Base-by-base conservation (phyloP, 2,888 invertebrate species). In the Bombylius discolor region DNA sequence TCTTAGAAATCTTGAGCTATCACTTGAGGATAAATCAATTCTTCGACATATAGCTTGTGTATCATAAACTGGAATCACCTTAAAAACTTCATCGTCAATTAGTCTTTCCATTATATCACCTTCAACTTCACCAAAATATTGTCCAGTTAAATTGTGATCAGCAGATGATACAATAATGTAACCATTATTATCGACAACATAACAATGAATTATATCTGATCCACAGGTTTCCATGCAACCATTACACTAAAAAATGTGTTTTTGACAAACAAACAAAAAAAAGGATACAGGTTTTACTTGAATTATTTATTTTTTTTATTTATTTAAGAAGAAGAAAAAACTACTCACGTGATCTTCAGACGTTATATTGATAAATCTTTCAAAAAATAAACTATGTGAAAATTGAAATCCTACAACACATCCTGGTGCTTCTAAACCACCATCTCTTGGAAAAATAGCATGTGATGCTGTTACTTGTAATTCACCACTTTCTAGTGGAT, bases 321-420 rank as follows among this genome's bases (percentile, higher is more conserved):
- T 23, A 2, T 23, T 23, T 1, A 23, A 23, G 1, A 23, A 23
- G n/a, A 23, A 23, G 23, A 2, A 23, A 23, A 23, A 23, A 23
- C 23, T 23, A 23, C 23, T 23, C 62, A 78, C 77, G 61, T 73
- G 72, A 56, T 76, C 68, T 57, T 75, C 77, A 4, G 79, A 78
- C 0, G 85, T 83, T 39, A 89, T 82, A 58, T 85, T 78, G 53
- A 81, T 76, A 68, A 94, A 90, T 57, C 83, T 78, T 4, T 82
- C 75, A 58, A 80, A 78, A 68, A 94, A 82, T 51, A 80, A 77
- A 0, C 76, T 74, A 68, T 90, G 89, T 3, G 84, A 82, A 70
- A 88, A 88, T 67, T 92, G 89, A 62, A 89, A 87, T 1, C 94
- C 94, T 5, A 91, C 87, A 3, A 94, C 94, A 32, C 90, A 90